Conservation (phyloP, 2,113 vertebrate species). For the Onychostruthus taczanowskii region DNA sequence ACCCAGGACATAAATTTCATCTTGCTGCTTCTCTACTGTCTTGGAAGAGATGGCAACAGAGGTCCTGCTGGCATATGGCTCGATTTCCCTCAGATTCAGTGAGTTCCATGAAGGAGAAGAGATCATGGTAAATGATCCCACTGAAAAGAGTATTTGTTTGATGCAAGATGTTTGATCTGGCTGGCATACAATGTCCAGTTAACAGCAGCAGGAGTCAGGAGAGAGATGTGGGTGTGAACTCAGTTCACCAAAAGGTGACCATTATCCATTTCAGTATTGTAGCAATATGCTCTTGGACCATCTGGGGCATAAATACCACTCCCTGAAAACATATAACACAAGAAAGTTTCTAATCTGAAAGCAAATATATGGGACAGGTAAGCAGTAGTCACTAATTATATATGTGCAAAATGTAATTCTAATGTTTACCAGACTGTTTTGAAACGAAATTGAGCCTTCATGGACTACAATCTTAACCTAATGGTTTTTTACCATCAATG, state of each 20-base stretch:
- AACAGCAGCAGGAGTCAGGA: background rate
- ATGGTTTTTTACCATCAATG: background rate
- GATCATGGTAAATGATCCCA: constrained; percentile 25
- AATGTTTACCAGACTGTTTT: background rate
- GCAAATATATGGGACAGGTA: background rate
- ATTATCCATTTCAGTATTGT: constrained; percentile 49
- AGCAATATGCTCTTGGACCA: background rate
- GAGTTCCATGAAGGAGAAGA: constrained; percentile 48
- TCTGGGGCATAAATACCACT: constrained; percentile 49
- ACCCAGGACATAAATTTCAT: constrained; percentile 42
- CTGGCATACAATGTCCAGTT: constrained; percentile 43
- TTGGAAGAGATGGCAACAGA: constrained; percentile 11
- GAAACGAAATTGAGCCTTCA: background rate
- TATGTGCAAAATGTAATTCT: background rate
- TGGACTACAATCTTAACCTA: background rate
- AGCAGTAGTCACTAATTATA: background rate
- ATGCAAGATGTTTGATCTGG: background rate
- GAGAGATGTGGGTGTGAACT: background rate
- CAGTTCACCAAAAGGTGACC: constrained; percentile 49
- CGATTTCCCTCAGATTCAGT: background rate
- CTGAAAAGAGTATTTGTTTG: constrained; percentile 34
- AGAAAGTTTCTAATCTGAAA: background rate
- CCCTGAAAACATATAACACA: background rate
- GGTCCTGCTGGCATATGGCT: constrained; percentile 52
- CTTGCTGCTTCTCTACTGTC: constrained; percentile 8